These are phyloP conservation scores for Drosophila meridionalis DNA, from an alignment of 2,888 invertebrate genomes.

Conservation along the genomic window DNA sequence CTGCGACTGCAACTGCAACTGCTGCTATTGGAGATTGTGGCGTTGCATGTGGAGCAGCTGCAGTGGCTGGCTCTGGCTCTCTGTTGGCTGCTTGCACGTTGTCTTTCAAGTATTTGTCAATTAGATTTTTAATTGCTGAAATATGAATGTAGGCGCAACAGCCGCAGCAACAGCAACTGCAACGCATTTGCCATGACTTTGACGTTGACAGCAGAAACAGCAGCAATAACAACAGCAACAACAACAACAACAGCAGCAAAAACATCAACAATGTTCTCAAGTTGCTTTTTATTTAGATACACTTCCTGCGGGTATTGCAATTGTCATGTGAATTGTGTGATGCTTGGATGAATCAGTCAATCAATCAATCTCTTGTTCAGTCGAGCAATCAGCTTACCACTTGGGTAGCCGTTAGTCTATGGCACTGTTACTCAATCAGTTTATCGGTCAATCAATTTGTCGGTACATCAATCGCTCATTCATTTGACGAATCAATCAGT, in stretches of 20 bases:
- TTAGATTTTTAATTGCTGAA: conserved; percentile 81
- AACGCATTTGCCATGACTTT: conserved; percentile 53
- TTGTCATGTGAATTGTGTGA: too few relatives aligned
- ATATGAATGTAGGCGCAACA: conserved; percentile 79
- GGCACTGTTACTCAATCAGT: background rate
- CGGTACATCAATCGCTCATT: background rate
- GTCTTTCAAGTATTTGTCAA: conserved; percentile 79
- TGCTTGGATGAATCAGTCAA: background rate
- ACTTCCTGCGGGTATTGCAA: background rate
- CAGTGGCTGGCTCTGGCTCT: conserved; percentile 18
- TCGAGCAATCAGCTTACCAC: background rate
- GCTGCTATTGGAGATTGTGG: conserved; percentile 33
- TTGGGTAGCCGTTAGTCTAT: background rate
- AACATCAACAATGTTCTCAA: conserved; percentile 38
- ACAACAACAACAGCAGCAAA: conserved; percentile 41
- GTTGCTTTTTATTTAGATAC: conserved; percentile 22
- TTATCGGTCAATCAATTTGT: background rate
- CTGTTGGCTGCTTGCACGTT: conserved; percentile 70
- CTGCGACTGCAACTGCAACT: conserved; percentile 17
- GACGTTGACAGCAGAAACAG: conserved; percentile 55
- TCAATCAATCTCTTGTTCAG: too few relatives aligned
- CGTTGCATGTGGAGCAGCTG: conserved; percentile 62
- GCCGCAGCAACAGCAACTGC: conserved; percentile 28
- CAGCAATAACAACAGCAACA: conserved; percentile 45
- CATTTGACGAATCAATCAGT: background rate